Base-by-base conservation (phyloP, 2,113 vertebrate species). In the Lasiurus borealis region DNA sequence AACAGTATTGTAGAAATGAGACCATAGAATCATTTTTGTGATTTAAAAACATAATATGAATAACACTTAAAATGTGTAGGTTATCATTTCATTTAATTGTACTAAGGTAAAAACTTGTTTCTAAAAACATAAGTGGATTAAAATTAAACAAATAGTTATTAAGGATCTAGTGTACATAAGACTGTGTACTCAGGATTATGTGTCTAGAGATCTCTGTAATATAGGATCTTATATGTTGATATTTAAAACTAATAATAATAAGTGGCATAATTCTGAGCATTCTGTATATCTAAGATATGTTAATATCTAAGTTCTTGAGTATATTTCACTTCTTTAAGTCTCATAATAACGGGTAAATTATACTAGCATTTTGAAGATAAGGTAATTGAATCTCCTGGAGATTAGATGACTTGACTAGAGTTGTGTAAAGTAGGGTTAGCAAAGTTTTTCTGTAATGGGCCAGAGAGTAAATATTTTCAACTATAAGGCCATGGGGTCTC, bases 11-110 rank as follows among this genome's bases (percentile, higher is more conserved):
- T 85, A 46, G 66, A 90, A 96, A 90, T 71, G 34, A 92, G 52
- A n/a, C 77, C 21, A 50, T 48, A 82, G 52, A 90, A 34, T 94
- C 11, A 84, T 89, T 88, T 95, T 73, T 80, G n/a, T 95, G 64
- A 66, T 85, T 96, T 81, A 82, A 85, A 85, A 90, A 52, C 40
- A 40, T 54, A 76, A 54, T 81, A 40, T 94, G 52, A 93, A 31
- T 91, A 83, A 81, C 27, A 73, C 31, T 94, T 85, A 71, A 88
- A 90, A n/a, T 48, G 6, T 59, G 8, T 93, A 62, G n/a, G 19
- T 90, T 88, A 62, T 40, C 40, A 40, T 90, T 96, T 95, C 46
- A 94, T 85, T 92, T 96, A 44, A 62, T 64, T 93, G 8, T 83
- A n/a, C 10, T 69, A 83, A 92, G 44, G n/a, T 95, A 82, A 94